Conservation (phyloP, 2,888 invertebrate species). For the Melieria picta region DNA sequence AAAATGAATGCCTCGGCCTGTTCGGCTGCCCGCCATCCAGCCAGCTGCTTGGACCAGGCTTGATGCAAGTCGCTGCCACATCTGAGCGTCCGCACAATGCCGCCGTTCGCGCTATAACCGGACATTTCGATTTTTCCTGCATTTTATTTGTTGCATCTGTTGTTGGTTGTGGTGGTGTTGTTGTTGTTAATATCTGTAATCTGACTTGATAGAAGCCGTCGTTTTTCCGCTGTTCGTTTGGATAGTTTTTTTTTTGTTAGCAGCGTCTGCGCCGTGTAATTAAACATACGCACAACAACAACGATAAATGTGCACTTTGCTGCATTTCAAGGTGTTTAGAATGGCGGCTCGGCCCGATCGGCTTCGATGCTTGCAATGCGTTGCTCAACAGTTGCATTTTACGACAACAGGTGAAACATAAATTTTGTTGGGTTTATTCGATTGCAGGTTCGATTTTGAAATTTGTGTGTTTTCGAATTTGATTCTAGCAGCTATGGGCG, state of each 20-base stretch:
- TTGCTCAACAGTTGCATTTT: conserved; percentile 38
- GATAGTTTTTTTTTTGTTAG: no score
- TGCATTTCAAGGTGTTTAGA: conserved; percentile 26
- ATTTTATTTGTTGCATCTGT: conserved; percentile 6
- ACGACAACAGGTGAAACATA: conserved; percentile 61
- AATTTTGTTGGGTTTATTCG: conserved; percentile 56
- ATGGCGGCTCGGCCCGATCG: conserved; percentile 28
- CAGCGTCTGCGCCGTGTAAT: conserved; percentile 23
- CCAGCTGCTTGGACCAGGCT: not conserved
- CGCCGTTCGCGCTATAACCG: not conserved
- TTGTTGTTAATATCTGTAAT: conserved; percentile 28
- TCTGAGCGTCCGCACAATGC: not conserved
- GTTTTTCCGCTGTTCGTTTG: no score
- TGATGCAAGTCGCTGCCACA: not conserved
- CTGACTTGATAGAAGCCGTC: conserved; percentile 26
- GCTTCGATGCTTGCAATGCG: conserved; percentile 18
- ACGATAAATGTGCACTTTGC: not conserved
- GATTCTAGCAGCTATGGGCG: no score
- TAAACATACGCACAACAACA: conserved; percentile 14
- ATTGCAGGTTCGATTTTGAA: conserved; percentile 25
- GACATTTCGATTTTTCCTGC: conserved; percentile 6
- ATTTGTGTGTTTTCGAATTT: no score
- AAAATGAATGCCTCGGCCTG: not conserved
- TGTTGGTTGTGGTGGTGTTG: not conserved
- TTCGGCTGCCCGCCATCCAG: not conserved